These are phyloP conservation scores for Cryptocheilus praepositus DNA, from an alignment of 2,888 invertebrate genomes.

Conservation along the genomic window DNA sequence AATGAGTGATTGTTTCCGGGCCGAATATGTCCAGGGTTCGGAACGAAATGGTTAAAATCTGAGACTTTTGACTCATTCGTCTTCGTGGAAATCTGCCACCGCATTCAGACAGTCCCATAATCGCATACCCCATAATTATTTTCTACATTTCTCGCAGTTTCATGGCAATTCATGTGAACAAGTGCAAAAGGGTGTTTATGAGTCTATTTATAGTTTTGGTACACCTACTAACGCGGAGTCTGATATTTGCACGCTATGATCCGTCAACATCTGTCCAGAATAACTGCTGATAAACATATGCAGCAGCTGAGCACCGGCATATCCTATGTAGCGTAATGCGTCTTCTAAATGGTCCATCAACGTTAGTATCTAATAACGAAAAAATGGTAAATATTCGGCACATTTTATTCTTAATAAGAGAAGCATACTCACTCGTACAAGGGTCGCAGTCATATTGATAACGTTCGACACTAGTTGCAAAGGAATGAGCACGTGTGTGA, in stretches of 20 bases:
- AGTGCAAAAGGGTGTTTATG: no score
- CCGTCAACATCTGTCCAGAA: not conserved
- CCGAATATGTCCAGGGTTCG: no score
- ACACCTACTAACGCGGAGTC: not conserved
- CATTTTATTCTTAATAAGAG: no score
- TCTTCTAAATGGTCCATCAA: not conserved
- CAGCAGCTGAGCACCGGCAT: not conserved
- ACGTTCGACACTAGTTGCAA: slow-evolving; percentile 21
- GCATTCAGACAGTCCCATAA: no score
- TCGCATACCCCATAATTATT: no score
- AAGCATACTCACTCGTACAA: slow-evolving; percentile 23
- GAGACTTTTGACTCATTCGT: no score
- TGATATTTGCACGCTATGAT: not conserved
- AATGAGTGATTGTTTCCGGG: no score
- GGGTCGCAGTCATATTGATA: slow-evolving; percentile 19
- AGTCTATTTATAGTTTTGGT: not conserved
- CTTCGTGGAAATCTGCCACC: no score
- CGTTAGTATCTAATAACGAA: not conserved
- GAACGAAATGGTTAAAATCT: no score
- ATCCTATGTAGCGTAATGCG: not conserved
- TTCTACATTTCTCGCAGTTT: no score
- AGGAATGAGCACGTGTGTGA: slow-evolving; percentile 13
- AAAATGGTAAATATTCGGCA: no score
- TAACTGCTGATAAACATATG: slow-evolving; percentile 3
- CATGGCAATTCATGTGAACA: no score